phyloP scores from a whole-genome alignment of 2,888 invertebrate genomes.

The Campaea margaritaria region DNA sequence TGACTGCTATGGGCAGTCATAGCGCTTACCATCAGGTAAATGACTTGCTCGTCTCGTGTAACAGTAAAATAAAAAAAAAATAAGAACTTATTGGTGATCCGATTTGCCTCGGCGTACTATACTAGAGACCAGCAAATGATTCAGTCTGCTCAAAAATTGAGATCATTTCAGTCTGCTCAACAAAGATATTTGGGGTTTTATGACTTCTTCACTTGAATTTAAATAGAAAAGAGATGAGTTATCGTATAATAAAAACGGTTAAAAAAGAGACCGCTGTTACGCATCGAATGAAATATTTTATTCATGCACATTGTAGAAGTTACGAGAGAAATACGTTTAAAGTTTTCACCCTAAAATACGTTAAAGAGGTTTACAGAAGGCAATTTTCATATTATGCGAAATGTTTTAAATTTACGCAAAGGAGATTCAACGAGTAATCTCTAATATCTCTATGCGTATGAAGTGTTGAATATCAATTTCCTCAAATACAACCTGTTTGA shows the following conservation, averaged over 20 bases:
- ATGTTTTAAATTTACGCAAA: neutral
- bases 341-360: conserved; percentile 13
- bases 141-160: conserved; percentile 14
- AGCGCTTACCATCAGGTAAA: no score
- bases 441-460: neutral
- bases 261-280: conserved; percentile 7
- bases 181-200: conserved; percentile 11
- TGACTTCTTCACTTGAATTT: conserved; percentile 14
- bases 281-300: conserved; percentile 21
- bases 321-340: conserved; percentile 20
- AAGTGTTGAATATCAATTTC: no score
- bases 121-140: conserved; percentile 6
- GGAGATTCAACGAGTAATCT: neutral
- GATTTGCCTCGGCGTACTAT: no score
- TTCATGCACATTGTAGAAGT: conserved; percentile 20
- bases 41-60: no score
- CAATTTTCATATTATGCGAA: conserved; percentile 11
- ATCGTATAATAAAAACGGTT: conserved; percentile 16
- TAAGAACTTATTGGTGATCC: no score
- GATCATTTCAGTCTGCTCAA: conserved; percentile 15
- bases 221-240: conserved; percentile 17
- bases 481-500: no score
- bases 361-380: conserved; percentile 4
- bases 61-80: no score
- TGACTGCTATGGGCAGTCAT: no score